These are phyloP conservation scores for Graphium colonna DNA, from an alignment of 2,888 invertebrate species.

Conservation along the genomic window DNA sequence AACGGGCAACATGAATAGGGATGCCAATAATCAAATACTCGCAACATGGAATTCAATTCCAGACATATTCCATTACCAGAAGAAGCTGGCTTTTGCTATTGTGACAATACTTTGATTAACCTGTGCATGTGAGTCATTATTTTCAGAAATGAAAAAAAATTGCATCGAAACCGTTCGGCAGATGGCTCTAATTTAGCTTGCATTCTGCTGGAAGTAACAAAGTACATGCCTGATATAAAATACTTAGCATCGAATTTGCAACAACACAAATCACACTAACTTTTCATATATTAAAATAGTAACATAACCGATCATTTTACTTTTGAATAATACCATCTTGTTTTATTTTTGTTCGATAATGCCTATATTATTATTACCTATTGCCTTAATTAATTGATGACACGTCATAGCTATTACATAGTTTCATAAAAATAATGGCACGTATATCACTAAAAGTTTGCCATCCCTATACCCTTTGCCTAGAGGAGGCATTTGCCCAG, in stretches of 20 bases:
- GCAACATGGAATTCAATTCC: slow-evolving; percentile 31
- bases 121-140: slow-evolving; percentile 32
- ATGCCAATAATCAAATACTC: slow-evolving; percentile 33
- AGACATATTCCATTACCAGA: neutral
- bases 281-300: neutral
- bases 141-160: slow-evolving; percentile 33
- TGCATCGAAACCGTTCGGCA: slow-evolving; percentile 30
- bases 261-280: slow-evolving; percentile 16
- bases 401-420: slow-evolving; percentile 22
- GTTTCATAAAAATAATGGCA: slow-evolving; percentile 24
- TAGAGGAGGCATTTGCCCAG: too few species aligned
- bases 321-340: slow-evolving; percentile 28
- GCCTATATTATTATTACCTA: too few species aligned
- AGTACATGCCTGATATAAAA: slow-evolving; percentile 21
- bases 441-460: slow-evolving; percentile 22
- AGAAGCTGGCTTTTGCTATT: slow-evolving; percentile 19
- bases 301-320: slow-evolving; percentile 9
- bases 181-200: slow-evolving; percentile 34
- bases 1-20: slow-evolving; percentile 24
- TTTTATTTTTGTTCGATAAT: too few species aligned
- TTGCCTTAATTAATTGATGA: slow-evolving; percentile 25
- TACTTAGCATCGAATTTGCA: slow-evolving; percentile 15
- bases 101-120: slow-evolving; percentile 8
- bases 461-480: too few species aligned
- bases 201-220: slow-evolving; percentile 34